phyloP scores from a whole-genome alignment of 2,888 invertebrate genomes.

The Branchipolynoe longqiensis region DNA sequence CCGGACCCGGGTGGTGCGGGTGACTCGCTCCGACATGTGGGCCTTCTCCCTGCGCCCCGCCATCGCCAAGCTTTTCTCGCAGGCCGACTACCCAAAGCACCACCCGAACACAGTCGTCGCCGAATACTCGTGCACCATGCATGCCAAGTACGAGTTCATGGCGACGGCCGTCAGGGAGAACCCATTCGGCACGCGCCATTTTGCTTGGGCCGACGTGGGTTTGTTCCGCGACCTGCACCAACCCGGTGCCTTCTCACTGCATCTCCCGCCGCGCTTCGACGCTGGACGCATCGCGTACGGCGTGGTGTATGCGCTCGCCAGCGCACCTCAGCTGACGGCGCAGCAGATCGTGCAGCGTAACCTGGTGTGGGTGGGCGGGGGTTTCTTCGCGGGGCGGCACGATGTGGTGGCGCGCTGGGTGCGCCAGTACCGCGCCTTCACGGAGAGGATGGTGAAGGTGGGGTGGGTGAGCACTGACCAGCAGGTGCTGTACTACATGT shows the following conservation, averaged over 20 bases:
- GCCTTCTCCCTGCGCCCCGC: neutral
- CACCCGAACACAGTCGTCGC: neutral
- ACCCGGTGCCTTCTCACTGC: neutral
- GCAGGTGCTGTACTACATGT: neutral
- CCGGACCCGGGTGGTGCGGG: neutral
- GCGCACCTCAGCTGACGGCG: neutral
- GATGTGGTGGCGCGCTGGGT: neutral
- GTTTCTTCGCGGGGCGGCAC: neutral
- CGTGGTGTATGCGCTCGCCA: neutral
- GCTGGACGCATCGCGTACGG: neutral
- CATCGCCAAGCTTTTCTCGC: neutral
- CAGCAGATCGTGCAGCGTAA: neutral
- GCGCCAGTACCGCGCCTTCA: neutral
- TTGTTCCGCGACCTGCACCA: neutral
- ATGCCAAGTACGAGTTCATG: neutral
- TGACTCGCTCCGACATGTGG: neutral
- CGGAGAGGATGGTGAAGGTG: neutral
- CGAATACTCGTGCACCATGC: neutral
- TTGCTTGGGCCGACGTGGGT: neutral
- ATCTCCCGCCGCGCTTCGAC: neutral
- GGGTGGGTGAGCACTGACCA: neutral
- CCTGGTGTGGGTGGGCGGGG: neutral
- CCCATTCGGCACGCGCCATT: neutral
- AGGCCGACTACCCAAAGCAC: constrained; percentile 71
- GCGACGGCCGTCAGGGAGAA: neutral